These are phyloP conservation scores for Ooceraea biroi DNA, from an alignment of 1,140 invertebrate species.

Conservation along the genomic window DNA sequence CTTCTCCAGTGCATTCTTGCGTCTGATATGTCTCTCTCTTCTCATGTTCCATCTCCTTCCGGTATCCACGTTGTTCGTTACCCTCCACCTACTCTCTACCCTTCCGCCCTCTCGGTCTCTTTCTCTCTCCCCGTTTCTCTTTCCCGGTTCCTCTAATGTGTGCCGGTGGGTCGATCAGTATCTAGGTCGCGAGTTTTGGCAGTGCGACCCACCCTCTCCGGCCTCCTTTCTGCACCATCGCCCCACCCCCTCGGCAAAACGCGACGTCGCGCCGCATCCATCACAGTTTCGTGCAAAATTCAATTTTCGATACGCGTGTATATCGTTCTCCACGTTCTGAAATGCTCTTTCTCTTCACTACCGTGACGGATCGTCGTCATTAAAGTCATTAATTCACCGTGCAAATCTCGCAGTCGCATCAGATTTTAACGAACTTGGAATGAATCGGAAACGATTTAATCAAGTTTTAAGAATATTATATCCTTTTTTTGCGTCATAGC, in stretches of 20 bases:
- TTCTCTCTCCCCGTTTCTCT: neutral
- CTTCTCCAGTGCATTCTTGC: slow-evolving; percentile 21
- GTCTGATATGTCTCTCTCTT: slow-evolving; percentile 6
- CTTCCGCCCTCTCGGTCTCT: slow-evolving; percentile 29
- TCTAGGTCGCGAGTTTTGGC: slow-evolving; percentile 86
- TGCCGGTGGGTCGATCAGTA: slow-evolving; percentile 85
- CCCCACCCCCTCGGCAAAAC: slow-evolving; percentile 55
- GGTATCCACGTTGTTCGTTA: neutral
- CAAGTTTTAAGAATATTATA: no score
- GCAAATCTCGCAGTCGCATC: no score
- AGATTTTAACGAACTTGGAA: no score
- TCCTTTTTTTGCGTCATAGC: no score
- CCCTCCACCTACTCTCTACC: neutral
- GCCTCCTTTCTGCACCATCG: slow-evolving; percentile 61
- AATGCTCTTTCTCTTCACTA: neutral
- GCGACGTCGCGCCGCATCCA: slow-evolving; percentile 45
- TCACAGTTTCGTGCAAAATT: slow-evolving; percentile 61
- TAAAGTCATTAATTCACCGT: neutral
- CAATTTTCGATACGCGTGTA: slow-evolving; percentile 12
- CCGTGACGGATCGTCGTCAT: neutral
- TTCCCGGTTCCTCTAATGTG: slow-evolving; percentile 68
- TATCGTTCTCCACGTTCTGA: neutral
- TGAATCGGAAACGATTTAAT: no score
- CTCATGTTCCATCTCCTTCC: neutral
- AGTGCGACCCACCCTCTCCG: slow-evolving; percentile 72